Base-by-base conservation (phyloP, 2,113 vertebrate species). In the Percopsis transmontana region DNA sequence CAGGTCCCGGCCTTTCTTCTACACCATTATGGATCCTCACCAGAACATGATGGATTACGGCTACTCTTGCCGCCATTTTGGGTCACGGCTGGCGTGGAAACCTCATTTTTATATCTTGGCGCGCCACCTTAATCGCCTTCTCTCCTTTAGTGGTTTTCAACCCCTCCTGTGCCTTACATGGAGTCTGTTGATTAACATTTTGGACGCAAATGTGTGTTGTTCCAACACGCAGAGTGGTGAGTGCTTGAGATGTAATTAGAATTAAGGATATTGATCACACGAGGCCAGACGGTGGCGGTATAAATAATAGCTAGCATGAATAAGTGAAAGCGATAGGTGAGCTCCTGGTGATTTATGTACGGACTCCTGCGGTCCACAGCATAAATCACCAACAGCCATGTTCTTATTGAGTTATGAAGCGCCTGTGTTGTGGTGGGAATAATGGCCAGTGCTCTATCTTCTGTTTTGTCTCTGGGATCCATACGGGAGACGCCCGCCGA, bases 391-490 rank as follows among this genome's bases (percentile, higher is more conserved):
- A 74, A 74, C 74, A 79, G 77, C 72, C 82, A 79, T 87, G 88
- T 90, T 90, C 85, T 87, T 88, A 91, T 91, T 92, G 91, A 92
- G 89, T 92, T 93, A 92, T 92, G 91, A 91, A 89, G 85, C 87
- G 71, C 81, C 81, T 77, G 76, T 70, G 73, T 86, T 80, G 72
- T 78, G 69, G 64, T 71, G 77, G 71, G 84, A 89, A 91, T 92
- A 93, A 93, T 91, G 80, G 81, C 84, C 23, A 75, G 60, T 74
- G 86, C 80, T 63, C 33, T 83, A 87, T 89, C 84, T 78, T 79
- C 62, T 76, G 76, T 60, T n/a, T 66, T 80, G 80, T 89, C 80
- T 84, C 48, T 62, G 76, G 68, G 61, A 76, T 82, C 88, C 77
- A 82, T 77, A 82, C 80, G 73, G 85, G 81, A 89, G 2, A 85